Evolutionary conservation across 2,113 vertebrate genomes (phyloP).

Genomic region (Atherinomorus stipes): DNA sequence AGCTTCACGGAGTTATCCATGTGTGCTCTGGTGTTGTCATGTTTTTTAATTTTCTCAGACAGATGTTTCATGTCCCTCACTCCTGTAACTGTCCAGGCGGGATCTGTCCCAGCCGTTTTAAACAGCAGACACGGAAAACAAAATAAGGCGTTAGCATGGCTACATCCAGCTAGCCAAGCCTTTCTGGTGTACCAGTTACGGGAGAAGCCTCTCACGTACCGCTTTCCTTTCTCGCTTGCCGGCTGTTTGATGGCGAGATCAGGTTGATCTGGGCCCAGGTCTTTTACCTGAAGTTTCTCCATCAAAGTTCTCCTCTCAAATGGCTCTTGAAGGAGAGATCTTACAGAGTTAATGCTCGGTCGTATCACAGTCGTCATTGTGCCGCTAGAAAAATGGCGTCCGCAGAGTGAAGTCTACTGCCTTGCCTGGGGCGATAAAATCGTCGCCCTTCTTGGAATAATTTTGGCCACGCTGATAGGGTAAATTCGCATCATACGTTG

Average conservation of each 20-base stretch:
- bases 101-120: too few species aligned
- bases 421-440: too few species aligned
- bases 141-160: neutral
- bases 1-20: too few species aligned
- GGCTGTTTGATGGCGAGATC: neutral
- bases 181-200: neutral
- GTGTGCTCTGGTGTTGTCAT: too few species aligned
- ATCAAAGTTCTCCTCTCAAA: neutral
- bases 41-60: too few species aligned
- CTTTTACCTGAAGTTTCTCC: neutral
- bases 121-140: neutral
- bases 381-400: too few species aligned
- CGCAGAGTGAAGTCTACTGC: too few species aligned
- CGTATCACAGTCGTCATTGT: neutral
- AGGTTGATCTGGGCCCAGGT: neutral
- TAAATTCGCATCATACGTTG: too few species aligned
- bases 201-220: neutral
- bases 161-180: neutral
- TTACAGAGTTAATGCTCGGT: neutral
- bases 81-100: too few species aligned
- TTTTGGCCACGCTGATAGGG: too few species aligned
- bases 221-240: neutral
- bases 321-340: neutral
- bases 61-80: too few species aligned
- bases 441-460: too few species aligned